These are phyloP conservation scores for Elgaria multicarinata DNA, from an alignment of 2,113 vertebrate genomes.

Conservation along the genomic window DNA sequence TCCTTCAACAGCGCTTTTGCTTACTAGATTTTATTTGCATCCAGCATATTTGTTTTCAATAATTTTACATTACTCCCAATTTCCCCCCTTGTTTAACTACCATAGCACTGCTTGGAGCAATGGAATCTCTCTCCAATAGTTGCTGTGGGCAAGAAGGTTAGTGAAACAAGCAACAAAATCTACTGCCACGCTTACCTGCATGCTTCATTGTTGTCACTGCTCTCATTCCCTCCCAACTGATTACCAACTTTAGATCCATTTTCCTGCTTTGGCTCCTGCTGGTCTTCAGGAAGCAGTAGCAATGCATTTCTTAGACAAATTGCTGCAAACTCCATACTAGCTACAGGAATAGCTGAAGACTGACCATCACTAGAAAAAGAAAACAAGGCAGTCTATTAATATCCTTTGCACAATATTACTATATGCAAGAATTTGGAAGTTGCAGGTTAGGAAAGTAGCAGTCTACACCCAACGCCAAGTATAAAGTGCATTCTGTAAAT, in stretches of 20 bases:
- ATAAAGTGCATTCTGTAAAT: background rate
- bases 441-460: background rate
- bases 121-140: background rate
- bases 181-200: constrained; percentile 85
- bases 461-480: background rate
- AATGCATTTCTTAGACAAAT: constrained; percentile 96
- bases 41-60: background rate
- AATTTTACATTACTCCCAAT: background rate
- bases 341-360: constrained; percentile 96
- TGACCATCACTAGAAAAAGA: constrained; percentile 88
- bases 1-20: background rate
- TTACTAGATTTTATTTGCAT: background rate
- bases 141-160: background rate
- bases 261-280: constrained; percentile 88
- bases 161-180: background rate
- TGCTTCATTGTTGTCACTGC: constrained; percentile 90
- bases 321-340: constrained; percentile 98
- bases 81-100: too few species aligned
- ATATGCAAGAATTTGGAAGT: constrained; percentile 31
- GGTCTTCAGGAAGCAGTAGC: constrained; percentile 90
- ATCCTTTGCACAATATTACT: constrained; percentile 19
- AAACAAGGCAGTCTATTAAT: constrained; percentile 26
- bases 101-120: background rate
- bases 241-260: constrained; percentile 87
- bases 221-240: constrained; percentile 87